Evolutionary conservation across 2,113 vertebrate genomes (phyloP).

Genomic region (Saccopteryx bilineata): DNA sequence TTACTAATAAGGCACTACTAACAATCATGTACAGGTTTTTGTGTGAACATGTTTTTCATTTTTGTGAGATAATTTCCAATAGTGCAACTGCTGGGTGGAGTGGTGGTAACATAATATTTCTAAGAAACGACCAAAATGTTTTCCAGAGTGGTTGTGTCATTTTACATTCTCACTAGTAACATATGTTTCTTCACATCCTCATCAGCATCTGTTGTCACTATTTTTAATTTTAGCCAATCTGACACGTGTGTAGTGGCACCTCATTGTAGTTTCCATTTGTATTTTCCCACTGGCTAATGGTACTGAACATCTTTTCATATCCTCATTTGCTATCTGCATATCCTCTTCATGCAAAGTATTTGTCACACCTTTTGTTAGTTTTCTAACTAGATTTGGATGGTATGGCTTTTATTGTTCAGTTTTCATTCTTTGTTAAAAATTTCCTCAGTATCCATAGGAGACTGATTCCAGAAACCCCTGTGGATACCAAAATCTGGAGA

Average conservation of each 20-base stretch:
- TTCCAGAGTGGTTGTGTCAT: not conserved
- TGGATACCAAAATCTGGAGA: not conserved
- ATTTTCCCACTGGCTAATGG: not conserved
- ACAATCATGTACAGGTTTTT: not conserved
- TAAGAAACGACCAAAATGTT: not conserved
- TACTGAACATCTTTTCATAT: not conserved
- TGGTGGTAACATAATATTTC: not conserved
- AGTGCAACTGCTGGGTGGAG: not conserved
- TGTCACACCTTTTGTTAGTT: not conserved
- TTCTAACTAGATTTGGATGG: not conserved
- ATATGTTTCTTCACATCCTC: not conserved
- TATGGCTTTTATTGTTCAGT: not conserved
- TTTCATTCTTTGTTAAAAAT: not conserved
- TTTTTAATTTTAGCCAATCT: constrained; percentile 28
- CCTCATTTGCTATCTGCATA: not conserved
- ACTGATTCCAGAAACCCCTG: not conserved
- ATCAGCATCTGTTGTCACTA: not conserved
- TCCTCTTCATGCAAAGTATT: not conserved
- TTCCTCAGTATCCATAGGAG: not conserved
- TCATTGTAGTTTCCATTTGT: not conserved
- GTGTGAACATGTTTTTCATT: constrained; percentile 10
- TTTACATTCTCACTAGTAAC: not conserved
- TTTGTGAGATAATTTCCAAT: not conserved
- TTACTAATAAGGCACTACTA: constrained; percentile 20
- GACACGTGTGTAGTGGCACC: not conserved